Base-by-base conservation (phyloP, 2,113 vertebrate species). In the Megaceryle maxima region DNA sequence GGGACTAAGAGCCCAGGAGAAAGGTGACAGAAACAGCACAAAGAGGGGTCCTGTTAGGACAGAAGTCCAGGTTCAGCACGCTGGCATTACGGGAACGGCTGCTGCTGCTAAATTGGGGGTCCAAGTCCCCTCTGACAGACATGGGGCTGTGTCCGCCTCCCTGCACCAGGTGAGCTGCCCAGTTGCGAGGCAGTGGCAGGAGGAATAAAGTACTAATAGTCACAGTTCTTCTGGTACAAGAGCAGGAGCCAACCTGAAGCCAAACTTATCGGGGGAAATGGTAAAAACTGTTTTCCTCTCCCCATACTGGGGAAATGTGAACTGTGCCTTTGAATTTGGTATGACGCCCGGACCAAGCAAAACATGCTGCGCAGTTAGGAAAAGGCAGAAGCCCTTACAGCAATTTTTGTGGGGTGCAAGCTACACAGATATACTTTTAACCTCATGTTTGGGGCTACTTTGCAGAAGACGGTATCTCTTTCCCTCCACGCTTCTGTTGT, bases 101-200 rank as follows among this genome's bases (percentile, higher is more conserved):
- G 90, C 87, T 82, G 41, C 28, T 64, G 48, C 22, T 12, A 25
- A 39, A 9, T 50, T 37, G 24, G 56, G 20, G 37, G 39, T 29
- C 39, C 17, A 16, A 43, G 35, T 66, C 37, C n/a, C 25, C 66
- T 43, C 43, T 31, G 51, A 48, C 16, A 73, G 19, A 91, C 53
- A 53, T 46, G 48, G 19, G 25, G 63, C 76, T 64, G 59, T 44
- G 31, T 26, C 59, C 66, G 68, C 66, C 29, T 53, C 29, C 50
- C 6, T 50, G 13, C 28, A 35, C 22, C 87, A 88, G 80, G 41
- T 13, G 28, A 57, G 43, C 67, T 80, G n/a, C 16, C 11, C 57
- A 83, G 33, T 7, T 83, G n/a, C 15, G 10, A 41, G 39, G 19
- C 83, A 0, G 0, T 16, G 8, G 1, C 50, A 19, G 43, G 46